Evolutionary conservation across 1,140 invertebrate species (phyloP).

Genomic region (Adoxophyes honmai): DNA sequence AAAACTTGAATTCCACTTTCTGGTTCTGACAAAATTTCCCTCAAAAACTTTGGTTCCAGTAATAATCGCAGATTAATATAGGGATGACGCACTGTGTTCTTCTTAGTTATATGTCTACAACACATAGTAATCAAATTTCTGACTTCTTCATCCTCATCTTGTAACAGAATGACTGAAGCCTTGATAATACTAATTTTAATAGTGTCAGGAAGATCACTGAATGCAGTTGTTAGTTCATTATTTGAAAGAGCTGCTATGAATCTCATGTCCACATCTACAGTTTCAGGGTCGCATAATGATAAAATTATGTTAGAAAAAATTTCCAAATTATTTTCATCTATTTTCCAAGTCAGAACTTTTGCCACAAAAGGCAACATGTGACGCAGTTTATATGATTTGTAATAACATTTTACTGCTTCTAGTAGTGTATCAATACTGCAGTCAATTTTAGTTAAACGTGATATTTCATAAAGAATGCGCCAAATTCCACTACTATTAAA

Average conservation of each 20-base stretch:
- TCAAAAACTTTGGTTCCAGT: conserved; percentile 45
- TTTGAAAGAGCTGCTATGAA: conserved; percentile 51
- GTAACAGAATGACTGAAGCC: conserved; percentile 53
- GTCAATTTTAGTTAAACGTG: conserved; percentile 22
- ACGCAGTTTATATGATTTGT: conserved; percentile 43
- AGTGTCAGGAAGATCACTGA: conserved; percentile 36
- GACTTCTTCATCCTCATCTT: conserved; percentile 72
- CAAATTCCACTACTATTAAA: conserved; percentile 35
- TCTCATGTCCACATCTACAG: conserved; percentile 57
- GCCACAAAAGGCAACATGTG: conserved; percentile 57
- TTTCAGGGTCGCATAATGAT: conserved; percentile 45
- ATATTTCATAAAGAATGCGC: conserved; percentile 54
- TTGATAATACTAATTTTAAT: conserved; percentile 55
- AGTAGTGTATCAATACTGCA: not conserved
- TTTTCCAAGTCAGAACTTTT: conserved; percentile 24
- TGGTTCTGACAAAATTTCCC: conserved; percentile 30
- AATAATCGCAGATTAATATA: conserved; percentile 56
- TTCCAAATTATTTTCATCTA: conserved; percentile 28
- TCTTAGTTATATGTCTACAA: conserved; percentile 36
- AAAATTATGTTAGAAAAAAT: conserved; percentile 41
- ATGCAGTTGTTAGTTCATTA: conserved; percentile 51
- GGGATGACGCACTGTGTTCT: conserved; percentile 38
- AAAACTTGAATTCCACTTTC: conserved; percentile 30
- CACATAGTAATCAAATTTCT: conserved; percentile 50
- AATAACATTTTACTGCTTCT: not conserved